Conservation (phyloP, 2,888 invertebrate species). For the Pollenia griseotomentosa region DNA sequence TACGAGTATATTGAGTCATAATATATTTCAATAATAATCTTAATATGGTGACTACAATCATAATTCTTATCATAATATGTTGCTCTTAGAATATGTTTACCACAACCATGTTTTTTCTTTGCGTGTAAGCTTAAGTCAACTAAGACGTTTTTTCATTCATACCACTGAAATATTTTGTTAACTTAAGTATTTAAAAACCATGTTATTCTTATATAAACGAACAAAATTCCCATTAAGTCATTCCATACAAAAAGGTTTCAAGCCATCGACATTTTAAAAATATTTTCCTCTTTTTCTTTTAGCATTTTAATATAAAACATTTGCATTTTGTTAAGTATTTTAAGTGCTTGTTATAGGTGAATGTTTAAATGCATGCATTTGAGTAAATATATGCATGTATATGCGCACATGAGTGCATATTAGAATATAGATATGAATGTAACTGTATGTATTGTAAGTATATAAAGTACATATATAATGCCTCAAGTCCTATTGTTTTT, state of each 20-base stretch:
- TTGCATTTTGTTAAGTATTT: slow-evolving; percentile 13
- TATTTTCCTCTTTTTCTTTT: neutral
- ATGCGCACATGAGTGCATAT: too few species aligned
- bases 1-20: too few species aligned
- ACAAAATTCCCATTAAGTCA: neutral
- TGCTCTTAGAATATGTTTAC: too few species aligned
- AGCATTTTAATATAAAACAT: neutral
- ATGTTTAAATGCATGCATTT: neutral
- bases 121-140: too few species aligned
- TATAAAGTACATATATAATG: neutral
- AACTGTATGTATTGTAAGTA: too few species aligned
- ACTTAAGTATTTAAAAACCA: too few species aligned
- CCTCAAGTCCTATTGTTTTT: slow-evolving; percentile 8
- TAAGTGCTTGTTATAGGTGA: neutral
- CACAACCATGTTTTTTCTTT: too few species aligned
- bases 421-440: too few species aligned
- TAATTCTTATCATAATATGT: too few species aligned
- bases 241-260: neutral
- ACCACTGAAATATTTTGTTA: too few species aligned
- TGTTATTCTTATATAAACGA: neutral
- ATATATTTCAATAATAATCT: too few species aligned
- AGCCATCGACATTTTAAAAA: neutral
- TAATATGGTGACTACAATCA: too few species aligned
- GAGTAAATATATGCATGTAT: neutral
- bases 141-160: neutral